Evolutionary conservation across 1,140 invertebrate genomes (phyloP), one percentile per base, ranked within the genome.

Genomic region (Drosophila arizonae): DNA sequence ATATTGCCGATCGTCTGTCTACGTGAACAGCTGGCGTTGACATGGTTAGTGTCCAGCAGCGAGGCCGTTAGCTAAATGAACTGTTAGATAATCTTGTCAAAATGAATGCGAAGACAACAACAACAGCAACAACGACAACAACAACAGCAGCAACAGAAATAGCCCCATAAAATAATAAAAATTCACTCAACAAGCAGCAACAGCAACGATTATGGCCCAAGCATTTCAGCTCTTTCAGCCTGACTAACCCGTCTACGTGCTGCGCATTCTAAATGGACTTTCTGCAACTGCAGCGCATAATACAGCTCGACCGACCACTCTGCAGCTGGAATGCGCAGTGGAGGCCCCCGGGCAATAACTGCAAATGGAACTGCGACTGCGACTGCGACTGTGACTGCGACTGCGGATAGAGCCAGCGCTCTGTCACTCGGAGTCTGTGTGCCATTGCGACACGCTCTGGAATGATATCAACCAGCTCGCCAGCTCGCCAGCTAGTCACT

Each of bases 61-160:
- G 46, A 52, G 54, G 67, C 72, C 68, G 68, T 75, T 71, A 72
- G 72, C 72, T 36, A 75, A 71, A 71, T 61, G 41, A 75, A 75
- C 72, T 75, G 61, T 75, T 75, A 75, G 68, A 72, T 75, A 75
- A 75, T 75, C 72, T 65, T 46, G 60, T 33, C 28, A 33, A 60
- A 48, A 46, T 28, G 56, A 52, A 28, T 11, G 28, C 1, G 58
- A 26, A 52, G 33, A 24, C 28, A 66, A 43, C 28, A 30, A 30
- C 28, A 24, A 30, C 28, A 30, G 28, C 5, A 30, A 6, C 5
- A 30, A 6, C 5, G 0, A 1, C 5, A 33, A 33, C 33, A 33
- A 33, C 6, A 6, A 30, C 6, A 30, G 3, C 6, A 30, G 4
- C 28, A 30, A 9, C 33, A 9, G 6, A 8, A 39, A 51, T 6